Conservation (phyloP, 2,113 vertebrate species). For the Crocuta crocuta region DNA sequence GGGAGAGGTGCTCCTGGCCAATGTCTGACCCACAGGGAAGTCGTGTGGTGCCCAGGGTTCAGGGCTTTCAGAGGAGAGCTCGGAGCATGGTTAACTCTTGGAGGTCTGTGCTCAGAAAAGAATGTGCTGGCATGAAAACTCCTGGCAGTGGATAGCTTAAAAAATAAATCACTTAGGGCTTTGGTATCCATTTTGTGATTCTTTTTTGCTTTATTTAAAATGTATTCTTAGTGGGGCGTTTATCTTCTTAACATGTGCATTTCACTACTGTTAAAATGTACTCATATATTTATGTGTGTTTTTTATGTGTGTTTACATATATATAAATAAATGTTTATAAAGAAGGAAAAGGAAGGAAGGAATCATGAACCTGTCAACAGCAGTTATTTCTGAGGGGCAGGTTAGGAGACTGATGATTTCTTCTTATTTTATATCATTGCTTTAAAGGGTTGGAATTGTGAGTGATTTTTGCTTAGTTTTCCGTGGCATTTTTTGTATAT, state of each 20-base stretch:
- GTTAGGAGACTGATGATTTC: background rate
- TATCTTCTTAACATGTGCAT: background rate
- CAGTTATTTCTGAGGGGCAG: background rate
- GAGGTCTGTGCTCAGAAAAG: background rate
- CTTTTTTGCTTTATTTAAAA: background rate
- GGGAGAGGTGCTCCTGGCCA: background rate
- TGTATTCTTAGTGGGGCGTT: background rate
- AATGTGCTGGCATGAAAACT: fast-evolving
- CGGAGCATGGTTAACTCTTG: background rate
- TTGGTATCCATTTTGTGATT: background rate
- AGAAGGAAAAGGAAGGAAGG: background rate
- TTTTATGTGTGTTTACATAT: background rate
- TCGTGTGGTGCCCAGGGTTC: background rate
- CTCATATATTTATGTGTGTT: background rate
- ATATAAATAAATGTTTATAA: constrained; percentile 15
- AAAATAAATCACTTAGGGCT: background rate
- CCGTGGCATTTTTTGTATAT: background rate
- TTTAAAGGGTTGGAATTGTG: background rate
- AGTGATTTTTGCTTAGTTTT: background rate
- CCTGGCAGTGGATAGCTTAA: background rate
- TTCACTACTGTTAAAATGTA: background rate
- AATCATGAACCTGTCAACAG: background rate
- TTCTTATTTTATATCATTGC: background rate
- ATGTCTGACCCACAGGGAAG: background rate
- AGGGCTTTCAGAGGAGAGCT: background rate